A percentile compares a stretch with the other conserved stretches of the same genome.
Evolutionary conservation across 2,113 vertebrate genomes (phyloP).

Genomic region (Pungitius pungitius): DNA sequence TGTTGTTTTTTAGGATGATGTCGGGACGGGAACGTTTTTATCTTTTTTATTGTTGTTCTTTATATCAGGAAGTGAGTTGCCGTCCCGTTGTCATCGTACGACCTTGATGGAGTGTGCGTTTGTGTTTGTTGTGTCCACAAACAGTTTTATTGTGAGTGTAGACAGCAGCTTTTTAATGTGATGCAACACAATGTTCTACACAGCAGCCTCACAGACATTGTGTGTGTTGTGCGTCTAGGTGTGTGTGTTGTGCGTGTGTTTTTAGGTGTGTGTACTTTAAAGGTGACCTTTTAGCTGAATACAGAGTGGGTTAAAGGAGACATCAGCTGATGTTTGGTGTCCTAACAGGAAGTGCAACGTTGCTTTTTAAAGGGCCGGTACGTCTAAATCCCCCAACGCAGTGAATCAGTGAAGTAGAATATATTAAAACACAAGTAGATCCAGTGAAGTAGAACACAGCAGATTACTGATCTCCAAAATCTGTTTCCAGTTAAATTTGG

Average conservation of each 20-base stretch:
- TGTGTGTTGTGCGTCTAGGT: not conserved
- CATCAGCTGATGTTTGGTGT: not conserved
- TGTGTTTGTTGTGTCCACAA: slow-evolving; percentile 36
- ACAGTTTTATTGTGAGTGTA: slow-evolving; percentile 37
- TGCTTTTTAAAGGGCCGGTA: not conserved
- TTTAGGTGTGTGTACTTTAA: not conserved
- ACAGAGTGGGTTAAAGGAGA: not conserved
- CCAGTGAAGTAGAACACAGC: not conserved
- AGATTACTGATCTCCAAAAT: not conserved
- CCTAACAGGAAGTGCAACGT: not conserved
- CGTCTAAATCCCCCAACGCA: not conserved
- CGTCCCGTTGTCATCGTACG: not conserved
- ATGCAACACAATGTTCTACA: not conserved
- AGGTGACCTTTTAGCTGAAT: slow-evolving; percentile 14
- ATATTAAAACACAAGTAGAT: not conserved
- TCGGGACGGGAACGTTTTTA: too few relatives aligned
- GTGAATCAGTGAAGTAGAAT: not conserved
- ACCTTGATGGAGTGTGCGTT: not conserved
- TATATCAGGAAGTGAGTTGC: not conserved
- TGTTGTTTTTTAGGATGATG: too few relatives aligned
- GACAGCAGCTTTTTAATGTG: slow-evolving; percentile 9
- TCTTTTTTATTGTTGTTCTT: too few relatives aligned
- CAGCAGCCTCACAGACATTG: not conserved
- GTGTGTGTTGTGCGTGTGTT: slow-evolving; percentile 7
- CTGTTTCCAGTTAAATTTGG: not conserved